phyloP scores from a whole-genome alignment of 2,113 vertebrate genomes.

The Tetrao urogallus region DNA sequence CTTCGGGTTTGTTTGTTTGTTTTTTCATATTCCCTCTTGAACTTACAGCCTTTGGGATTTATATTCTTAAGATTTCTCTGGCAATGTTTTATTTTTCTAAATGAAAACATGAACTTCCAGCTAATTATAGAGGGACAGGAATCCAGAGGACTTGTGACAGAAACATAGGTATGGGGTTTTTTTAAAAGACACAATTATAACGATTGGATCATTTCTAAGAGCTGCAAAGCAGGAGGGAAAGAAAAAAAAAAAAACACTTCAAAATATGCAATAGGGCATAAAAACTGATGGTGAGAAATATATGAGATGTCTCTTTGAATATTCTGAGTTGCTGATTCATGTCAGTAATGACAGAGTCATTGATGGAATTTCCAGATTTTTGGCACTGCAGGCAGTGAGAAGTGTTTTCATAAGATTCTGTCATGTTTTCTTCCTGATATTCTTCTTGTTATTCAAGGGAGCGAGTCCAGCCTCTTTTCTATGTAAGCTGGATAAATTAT shows the following conservation, averaged over 20 bases:
- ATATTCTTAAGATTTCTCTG: background rate
- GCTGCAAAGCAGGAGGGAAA: background rate
- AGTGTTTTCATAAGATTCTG: constrained; percentile 2
- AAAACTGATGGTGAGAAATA: background rate
- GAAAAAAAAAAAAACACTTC: background rate
- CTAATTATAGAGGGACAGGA: background rate
- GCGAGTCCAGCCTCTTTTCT: background rate
- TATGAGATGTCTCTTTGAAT: background rate
- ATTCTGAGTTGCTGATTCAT: background rate
- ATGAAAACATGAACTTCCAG: background rate
- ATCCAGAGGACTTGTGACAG: background rate
- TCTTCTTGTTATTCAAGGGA: background rate
- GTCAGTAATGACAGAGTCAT: background rate
- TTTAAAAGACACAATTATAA: background rate
- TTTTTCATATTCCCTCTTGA: background rate
- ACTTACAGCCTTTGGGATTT: background rate
- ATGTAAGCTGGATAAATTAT: background rate
- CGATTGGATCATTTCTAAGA: background rate
- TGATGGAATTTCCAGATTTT: constrained; percentile 4
- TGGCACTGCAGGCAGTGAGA: background rate
- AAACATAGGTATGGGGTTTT: background rate
- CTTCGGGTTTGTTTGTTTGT: background rate
- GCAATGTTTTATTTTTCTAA: background rate
- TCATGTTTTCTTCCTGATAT: background rate
- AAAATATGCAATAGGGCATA: background rate